A percentile compares a stretch with the other conserved stretches of the same genome.
These are phyloP conservation scores for Orthonyx spaldingii DNA, from an alignment of 2,113 vertebrate genomes.

Conservation along the genomic window DNA sequence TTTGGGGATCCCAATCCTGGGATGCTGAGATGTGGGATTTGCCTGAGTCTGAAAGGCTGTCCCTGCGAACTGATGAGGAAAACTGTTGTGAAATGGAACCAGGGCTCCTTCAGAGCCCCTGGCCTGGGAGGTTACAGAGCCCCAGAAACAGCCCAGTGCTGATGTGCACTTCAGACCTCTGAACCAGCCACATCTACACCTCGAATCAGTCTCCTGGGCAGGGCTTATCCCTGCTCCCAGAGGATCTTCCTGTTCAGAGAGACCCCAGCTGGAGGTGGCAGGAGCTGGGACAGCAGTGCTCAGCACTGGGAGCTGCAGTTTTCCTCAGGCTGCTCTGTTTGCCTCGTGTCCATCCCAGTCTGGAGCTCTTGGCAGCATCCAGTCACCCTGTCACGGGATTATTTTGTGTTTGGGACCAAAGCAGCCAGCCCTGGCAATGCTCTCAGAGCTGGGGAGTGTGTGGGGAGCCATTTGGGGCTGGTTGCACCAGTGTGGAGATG, in stretches of 20 bases:
- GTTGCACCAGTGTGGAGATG: fast-evolving
- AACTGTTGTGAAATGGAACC: background rate
- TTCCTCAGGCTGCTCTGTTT: background rate
- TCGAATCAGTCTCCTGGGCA: background rate
- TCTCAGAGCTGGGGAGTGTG: background rate
- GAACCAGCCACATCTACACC: background rate
- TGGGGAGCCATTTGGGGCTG: background rate
- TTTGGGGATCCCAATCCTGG: background rate
- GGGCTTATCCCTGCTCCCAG: background rate
- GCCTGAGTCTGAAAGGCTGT: background rate
- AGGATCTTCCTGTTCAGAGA: background rate
- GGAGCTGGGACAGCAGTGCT: background rate
- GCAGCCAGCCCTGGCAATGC: background rate
- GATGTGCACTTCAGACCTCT: background rate
- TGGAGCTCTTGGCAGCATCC: background rate
- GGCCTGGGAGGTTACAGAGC: background rate
- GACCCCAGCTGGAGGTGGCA: background rate
- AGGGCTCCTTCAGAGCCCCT: background rate
- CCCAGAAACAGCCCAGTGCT: background rate
- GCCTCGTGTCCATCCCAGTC: fast-evolving
- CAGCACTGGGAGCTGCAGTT: background rate
- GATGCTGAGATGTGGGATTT: background rate
- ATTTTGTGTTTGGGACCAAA: background rate
- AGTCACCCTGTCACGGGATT: background rate
- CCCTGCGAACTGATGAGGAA: background rate